Evolutionary conservation across 2,113 vertebrate genomes (phyloP).

Genomic region (Tachycineta bicolor): DNA sequence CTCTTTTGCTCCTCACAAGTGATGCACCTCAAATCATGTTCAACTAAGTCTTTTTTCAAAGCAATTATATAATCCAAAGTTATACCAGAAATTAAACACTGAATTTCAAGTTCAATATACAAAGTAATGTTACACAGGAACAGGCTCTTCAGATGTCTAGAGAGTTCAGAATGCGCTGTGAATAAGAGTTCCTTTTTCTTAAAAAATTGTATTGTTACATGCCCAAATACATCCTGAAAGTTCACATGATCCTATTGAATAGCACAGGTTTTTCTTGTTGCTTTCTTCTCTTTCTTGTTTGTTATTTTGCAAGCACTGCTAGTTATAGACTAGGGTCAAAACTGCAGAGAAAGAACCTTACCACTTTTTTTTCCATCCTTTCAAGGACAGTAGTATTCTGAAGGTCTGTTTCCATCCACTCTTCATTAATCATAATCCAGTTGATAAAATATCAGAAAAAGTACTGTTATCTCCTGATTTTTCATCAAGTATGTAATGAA

Average conservation of each 20-base stretch:
- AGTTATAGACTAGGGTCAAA: neutral
- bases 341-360: neutral
- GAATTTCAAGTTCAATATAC: neutral
- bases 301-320: neutral
- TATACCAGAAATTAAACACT: neutral
- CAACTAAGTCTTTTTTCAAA: neutral
- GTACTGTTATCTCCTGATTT: neutral
- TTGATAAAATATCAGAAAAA: neutral
- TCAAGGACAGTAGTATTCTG: neutral
- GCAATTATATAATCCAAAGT: neutral
- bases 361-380: neutral
- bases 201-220: accelerated
- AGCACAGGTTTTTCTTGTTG: neutral
- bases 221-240: neutral
- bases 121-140: neutral
- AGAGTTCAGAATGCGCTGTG: neutral
- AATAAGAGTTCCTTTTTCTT: neutral
- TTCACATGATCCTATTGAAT: neutral
- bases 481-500: neutral
- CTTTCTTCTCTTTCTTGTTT: neutral
- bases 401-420: neutral
- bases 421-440: neutral
- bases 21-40: neutral
- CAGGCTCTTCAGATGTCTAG: neutral
- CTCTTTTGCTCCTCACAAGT: neutral